Evolutionary conservation across 2,797 vertebrate species (phyloP).

Genomic region (Artibeus jamaicensis): DNA sequence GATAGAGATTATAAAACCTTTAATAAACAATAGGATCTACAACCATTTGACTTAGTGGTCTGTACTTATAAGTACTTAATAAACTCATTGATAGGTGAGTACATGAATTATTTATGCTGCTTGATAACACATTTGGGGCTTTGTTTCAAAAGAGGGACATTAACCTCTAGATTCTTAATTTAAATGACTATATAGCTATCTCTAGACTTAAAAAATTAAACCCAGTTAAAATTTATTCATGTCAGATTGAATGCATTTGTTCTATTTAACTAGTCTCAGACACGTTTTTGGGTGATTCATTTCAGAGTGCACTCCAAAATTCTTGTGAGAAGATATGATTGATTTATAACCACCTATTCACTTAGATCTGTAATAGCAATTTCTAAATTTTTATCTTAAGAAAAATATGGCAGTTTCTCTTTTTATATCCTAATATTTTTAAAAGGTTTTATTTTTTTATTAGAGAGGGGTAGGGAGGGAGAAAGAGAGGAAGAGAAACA

Average conservation of each 20-base stretch:
- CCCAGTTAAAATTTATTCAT: neutral
- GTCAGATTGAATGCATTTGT: neutral
- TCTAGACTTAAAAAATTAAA: neutral
- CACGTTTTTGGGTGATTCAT: neutral
- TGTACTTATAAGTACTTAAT: neutral
- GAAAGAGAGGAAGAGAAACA: no score
- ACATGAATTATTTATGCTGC: neutral
- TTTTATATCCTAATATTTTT: no score
- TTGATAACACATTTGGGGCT: neutral
- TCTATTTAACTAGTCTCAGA: neutral
- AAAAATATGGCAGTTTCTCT: neutral
- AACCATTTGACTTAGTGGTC: neutral
- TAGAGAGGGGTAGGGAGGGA: no score
- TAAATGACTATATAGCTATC: neutral
- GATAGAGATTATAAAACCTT: neutral
- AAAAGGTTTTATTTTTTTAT: no score
- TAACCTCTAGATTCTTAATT: neutral
- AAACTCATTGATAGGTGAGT: neutral
- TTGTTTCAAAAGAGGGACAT: neutral
- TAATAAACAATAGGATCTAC: neutral
- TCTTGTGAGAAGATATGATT: neutral
- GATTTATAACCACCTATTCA: neutral
- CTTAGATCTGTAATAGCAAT: neutral
- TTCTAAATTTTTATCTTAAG: neutral
- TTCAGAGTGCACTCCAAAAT: neutral